Base-by-base conservation (phyloP, 1,140 invertebrate species). In the Chrysomallon squamiferum region DNA sequence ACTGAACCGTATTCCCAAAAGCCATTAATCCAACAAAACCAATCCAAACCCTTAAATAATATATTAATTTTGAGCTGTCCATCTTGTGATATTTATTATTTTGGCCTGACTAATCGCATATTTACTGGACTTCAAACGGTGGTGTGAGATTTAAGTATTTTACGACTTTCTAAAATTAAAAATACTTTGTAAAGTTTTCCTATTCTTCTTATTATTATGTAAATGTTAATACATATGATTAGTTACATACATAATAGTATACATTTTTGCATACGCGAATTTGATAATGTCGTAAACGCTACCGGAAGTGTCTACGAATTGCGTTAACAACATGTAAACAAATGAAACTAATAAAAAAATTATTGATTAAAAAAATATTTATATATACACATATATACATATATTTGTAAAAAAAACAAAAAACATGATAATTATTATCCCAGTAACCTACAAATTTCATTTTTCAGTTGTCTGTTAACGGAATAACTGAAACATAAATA, bases 1-100 rank as follows among this genome's bases (percentile, higher is more conserved):
- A 80, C 41, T 73, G 75, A 29, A 82, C 13, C 18, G 76, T 76
- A 63, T 80, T 80, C 58, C 76, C 78, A 62, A 82, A 60, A 11
- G 75, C 76, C 70, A 80, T 75, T 2, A 80, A 18, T 15, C 68
- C 76, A 9, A 80, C 72, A 56, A 82, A 64, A 59, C 67, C 74
- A 41, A 79, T 69, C 78, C 78, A 82, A 27, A 73, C 70, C 35
- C 75, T 68, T 33, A 79, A 63, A 68, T 59, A 71, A 18, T 59
- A 59, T 32, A 74, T 32, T 58, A 63, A 72, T 49, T 33, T 68
- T 18, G 22, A 59, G 54, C 30, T 38, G 7, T 43, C 35, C 11
- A 41, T 57, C 45, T 43, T 32, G 4, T 27, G 52, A 56, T 33
- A 38, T 38, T 15, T 38, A 38, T n/a, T n/a, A n/a, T n/a, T n/a